Evolutionary conservation across 2,113 vertebrate species (phyloP).

Genomic region (Apodemus speciosus): DNA sequence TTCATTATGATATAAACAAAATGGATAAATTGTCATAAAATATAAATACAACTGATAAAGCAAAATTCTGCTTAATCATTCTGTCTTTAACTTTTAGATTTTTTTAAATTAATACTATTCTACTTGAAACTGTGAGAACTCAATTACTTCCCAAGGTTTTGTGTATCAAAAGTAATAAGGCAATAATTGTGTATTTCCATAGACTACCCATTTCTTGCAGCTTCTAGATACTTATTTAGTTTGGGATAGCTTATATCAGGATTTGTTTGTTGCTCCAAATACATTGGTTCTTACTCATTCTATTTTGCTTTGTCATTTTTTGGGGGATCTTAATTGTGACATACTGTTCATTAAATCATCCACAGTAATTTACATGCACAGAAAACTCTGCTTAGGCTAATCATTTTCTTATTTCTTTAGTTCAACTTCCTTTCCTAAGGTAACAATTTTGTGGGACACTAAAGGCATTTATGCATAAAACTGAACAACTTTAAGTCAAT

Average conservation of each 20-base stretch:
- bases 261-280: neutral
- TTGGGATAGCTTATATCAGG: neutral
- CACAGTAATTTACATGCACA: neutral
- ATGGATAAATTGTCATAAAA: neutral
- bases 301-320: neutral
- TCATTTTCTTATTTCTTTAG: neutral
- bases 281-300: neutral
- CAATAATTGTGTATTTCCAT: neutral
- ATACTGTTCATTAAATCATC: neutral
- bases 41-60: neutral
- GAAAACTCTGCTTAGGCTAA: neutral
- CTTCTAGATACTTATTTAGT: neutral
- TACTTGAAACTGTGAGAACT: neutral
- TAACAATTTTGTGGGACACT: neutral
- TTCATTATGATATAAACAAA: neutral
- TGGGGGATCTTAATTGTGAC: neutral
- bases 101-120: neutral
- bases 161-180: neutral
- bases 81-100: neutral
- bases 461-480: neutral
- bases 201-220: neutral
- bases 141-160: neutral
- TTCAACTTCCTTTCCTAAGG: neutral
- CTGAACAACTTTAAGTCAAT: constrained; percentile 1
- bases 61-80: neutral